Base-by-base conservation (phyloP, 1,140 invertebrate genomes). In the Platyscapa corneri region DNA sequence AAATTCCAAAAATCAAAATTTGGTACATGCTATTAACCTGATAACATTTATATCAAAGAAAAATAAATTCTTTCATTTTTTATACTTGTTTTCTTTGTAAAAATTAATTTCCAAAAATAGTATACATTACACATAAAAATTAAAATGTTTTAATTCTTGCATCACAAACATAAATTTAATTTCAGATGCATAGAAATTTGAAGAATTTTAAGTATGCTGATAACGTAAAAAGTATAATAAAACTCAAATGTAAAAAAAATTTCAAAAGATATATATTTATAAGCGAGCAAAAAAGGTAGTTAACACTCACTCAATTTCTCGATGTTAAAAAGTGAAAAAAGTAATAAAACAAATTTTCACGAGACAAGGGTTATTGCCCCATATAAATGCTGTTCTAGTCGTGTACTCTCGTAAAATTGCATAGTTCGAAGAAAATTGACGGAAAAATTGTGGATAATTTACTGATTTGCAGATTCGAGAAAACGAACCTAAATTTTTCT, bases 391-490 rank as follows among this genome's bases (percentile, higher is more conserved):
- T 74, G 37, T 14, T 2, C 20, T 8, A 7, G 70, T 23, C 7
- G n/a, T n/a, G 46, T 7, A 32, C n/a, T 56, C 42, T 32, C 32
- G 42, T 60, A 78, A 78, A 78, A 78, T 16, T 37, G 32, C 76
- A n/a, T 27, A 32, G 12, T 53, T 56, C 53, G 14, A 23, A 27
- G 76, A n/a, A 39, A 78, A 78, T 78, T 78, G 76, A 78, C 76
- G 64, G 53, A 7, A 78, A 60, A 78, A 53, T 32, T 32, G 32
- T 2, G 76, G n/a, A 60, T 7, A 32, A 49, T 37, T 56, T 78
- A 37, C 70, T 27, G 16, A 42, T 74, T 7, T n/a, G 1, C 5
- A 42, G 42, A 27, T 42, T 39, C 3, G n/a, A n/a, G 30, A 12
- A 3, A 42, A 27, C 30, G 14, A 12, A 42, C 34, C 65, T 34